A percentile compares a stretch with the other conserved stretches of the same genome.
phyloP scores from a whole-genome alignment of 2,888 invertebrate species.

The Plutella xylostella region DNA sequence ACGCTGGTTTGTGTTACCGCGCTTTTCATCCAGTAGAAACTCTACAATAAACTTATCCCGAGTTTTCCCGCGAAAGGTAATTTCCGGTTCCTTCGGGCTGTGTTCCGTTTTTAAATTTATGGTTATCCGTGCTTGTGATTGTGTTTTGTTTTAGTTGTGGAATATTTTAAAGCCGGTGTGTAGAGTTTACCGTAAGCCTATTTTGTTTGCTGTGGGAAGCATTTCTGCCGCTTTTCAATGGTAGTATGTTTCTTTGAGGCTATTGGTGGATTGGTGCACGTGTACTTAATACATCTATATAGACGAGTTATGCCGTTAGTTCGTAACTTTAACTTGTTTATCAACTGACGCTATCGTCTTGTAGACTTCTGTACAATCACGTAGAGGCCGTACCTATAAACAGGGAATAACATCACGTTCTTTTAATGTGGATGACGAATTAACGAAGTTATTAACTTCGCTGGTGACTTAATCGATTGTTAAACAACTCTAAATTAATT shows the following conservation, averaged over 20 bases:
- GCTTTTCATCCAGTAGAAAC: slow-evolving; percentile 29
- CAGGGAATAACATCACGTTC: too few species aligned
- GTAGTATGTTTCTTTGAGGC: neutral
- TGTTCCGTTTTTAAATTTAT: slow-evolving; percentile 15
- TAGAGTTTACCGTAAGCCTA: too few species aligned
- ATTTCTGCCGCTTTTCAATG: neutral
- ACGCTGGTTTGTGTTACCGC: slow-evolving; percentile 47
- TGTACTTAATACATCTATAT: neutral
- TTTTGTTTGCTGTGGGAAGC: neutral
- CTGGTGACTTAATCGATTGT: too few species aligned
- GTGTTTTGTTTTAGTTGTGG: slow-evolving; percentile 10
- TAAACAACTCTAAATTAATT: too few species aligned
- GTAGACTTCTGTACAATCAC: neutral
- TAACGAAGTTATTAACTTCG: too few species aligned
- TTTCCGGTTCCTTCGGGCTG: slow-evolving; percentile 20
- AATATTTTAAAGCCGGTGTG: too few species aligned
- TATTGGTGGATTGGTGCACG: neutral
- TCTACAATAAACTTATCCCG: slow-evolving; percentile 23
- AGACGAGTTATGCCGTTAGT: slow-evolving; percentile 2
- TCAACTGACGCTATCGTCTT: slow-evolving; percentile 3
- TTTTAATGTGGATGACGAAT: too few species aligned
- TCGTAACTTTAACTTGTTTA: neutral
- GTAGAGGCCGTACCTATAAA: neutral
- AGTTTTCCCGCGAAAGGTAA: slow-evolving; percentile 47
- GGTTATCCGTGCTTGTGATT: too few species aligned